Evolutionary conservation across 2,888 invertebrate genomes (phyloP).

Genomic region (Scelioninae gen. 1): DNA sequence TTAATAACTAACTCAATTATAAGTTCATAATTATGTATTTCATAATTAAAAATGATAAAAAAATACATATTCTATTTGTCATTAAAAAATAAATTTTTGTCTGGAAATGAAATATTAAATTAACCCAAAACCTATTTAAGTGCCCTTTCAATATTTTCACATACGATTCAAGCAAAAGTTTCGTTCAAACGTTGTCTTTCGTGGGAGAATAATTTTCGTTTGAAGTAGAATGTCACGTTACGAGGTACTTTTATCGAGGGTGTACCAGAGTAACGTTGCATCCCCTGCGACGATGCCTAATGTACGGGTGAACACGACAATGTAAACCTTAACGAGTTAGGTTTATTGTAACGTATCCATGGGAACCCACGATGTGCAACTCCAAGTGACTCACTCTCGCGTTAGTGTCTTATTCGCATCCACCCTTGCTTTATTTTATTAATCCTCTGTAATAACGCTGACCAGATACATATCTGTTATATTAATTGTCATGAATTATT

Average conservation of each 20-base stretch:
- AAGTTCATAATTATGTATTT: too few relatives aligned
- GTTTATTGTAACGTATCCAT: conserved; percentile 68
- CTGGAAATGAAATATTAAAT: too few relatives aligned
- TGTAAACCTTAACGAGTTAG: conserved; percentile 66
- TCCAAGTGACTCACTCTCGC: conserved; percentile 62
- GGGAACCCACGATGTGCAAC: conserved; percentile 55
- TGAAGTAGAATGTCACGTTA: conserved; percentile 33
- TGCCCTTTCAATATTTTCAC: neutral
- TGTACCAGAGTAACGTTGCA: conserved; percentile 40
- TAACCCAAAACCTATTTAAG: too few relatives aligned
- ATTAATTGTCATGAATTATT: conserved; percentile 50
- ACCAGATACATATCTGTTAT: conserved; percentile 29
- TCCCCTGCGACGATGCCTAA: conserved; percentile 48
- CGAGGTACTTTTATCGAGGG: conserved; percentile 44
- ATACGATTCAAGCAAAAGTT: neutral
- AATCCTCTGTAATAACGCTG: conserved; percentile 9
- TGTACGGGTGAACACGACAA: conserved; percentile 64
- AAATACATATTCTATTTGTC: too few relatives aligned
- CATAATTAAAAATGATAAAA: too few relatives aligned
- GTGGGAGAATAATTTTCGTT: conserved; percentile 40
- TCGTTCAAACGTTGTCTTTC: conserved; percentile 1
- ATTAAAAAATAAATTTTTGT: neutral
- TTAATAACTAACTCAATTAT: too few relatives aligned
- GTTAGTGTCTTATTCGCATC: neutral
- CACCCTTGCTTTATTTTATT: conserved; percentile 23